Conservation (phyloP, 2,888 invertebrate genomes). For the Drosophila subsilvestris region DNA sequence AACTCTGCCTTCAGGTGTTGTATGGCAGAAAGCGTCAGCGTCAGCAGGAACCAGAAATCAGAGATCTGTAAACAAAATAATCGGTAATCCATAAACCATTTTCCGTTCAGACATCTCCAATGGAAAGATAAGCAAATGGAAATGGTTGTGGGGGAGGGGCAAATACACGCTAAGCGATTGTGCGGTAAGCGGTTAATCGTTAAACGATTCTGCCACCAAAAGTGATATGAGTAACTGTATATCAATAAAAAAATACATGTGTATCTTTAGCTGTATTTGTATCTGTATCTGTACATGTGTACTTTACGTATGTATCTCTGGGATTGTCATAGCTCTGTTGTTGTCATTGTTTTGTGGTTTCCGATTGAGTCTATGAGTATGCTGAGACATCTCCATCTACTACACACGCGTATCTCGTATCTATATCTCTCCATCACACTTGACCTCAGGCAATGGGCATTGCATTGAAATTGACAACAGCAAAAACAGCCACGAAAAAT, state of each 20-base stretch:
- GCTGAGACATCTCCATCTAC: constrained; percentile 36
- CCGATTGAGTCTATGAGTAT: constrained; percentile 19
- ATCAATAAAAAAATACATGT: constrained; percentile 28
- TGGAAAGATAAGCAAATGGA: constrained; percentile 72
- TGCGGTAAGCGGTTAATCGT: constrained; percentile 54
- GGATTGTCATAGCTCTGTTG: constrained; percentile 7
- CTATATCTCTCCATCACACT: constrained; percentile 47
- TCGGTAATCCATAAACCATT: background rate
- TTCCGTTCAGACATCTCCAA: constrained; percentile 36
- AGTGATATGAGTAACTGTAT: constrained; percentile 58
- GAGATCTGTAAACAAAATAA: constrained; percentile 11
- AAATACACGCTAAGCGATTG: constrained; percentile 21
- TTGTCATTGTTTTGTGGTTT: constrained; percentile 61
- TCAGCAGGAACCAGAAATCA: constrained; percentile 15
- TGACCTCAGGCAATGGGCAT: constrained; percentile 67
- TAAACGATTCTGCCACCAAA: constrained; percentile 69
- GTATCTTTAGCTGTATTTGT: constrained; percentile 19
- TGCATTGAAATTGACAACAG: constrained; percentile 46
- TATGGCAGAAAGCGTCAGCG: background rate
- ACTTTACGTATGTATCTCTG: constrained; percentile 1
- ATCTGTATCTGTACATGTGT: constrained; percentile 30
- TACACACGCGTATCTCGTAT: constrained; percentile 24
- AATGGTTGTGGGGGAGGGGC: constrained; percentile 45
- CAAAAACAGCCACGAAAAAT: constrained; percentile 28
- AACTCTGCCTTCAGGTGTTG: constrained; percentile 13